A percentile compares a stretch with the other conserved stretches of the same genome.
These are phyloP conservation scores for Balearica regulorum DNA, from an alignment of 2,797 vertebrate genomes.

Conservation along the genomic window DNA sequence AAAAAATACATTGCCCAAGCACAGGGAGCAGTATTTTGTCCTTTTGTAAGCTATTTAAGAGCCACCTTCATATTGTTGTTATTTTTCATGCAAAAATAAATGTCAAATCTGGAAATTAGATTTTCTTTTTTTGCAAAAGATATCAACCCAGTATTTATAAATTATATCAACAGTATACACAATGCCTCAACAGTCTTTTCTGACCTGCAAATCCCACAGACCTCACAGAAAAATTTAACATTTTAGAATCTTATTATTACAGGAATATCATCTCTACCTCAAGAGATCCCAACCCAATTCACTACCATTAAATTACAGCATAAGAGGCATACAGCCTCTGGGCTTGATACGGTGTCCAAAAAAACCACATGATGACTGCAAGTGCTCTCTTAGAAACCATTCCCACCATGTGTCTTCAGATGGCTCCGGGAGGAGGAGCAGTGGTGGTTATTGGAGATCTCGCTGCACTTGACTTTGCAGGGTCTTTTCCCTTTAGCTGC, in stretches of 20 bases:
- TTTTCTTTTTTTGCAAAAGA: neutral
- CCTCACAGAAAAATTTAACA: neutral
- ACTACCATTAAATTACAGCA: neutral
- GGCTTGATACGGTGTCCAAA: neutral
- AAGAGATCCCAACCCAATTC: neutral
- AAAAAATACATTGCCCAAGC: neutral
- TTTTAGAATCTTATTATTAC: neutral
- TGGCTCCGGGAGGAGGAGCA: neutral
- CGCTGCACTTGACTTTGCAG: neutral
- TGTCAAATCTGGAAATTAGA: neutral
- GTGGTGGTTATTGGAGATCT: neutral
- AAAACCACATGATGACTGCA: fast-evolving
- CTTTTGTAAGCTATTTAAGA: neutral
- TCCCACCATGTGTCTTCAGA: neutral
- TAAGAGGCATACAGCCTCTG: neutral
- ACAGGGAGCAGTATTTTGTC: neutral
- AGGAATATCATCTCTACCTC: neutral
- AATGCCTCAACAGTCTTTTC: neutral
- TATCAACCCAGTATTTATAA: neutral
- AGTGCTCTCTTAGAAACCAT: neutral
- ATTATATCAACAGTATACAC: neutral
- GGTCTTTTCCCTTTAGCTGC: neutral
- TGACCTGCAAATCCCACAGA: neutral
- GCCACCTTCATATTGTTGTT: neutral
- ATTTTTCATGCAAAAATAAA: neutral